Evolutionary conservation across 2,797 vertebrate species (phyloP), one percentile per base, ranked within the genome.

Genomic region (Onychomys leucogaster): DNA sequence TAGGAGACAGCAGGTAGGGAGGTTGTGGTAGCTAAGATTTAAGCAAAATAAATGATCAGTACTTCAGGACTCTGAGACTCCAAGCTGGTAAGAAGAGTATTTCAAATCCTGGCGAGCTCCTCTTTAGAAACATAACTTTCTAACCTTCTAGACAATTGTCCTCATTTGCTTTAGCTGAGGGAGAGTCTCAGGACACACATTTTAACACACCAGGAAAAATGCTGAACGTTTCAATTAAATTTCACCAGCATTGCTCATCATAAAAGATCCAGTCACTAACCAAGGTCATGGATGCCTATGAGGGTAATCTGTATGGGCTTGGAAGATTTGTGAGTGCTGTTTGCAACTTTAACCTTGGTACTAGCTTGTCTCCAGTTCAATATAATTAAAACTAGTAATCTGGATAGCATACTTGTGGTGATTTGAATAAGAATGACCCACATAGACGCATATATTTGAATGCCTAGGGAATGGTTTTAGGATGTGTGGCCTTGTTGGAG

Each of bases 1-100:
- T 90, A 55, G 57, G 19, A 80, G 14, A 0, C 1, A 59, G 17
- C 21, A 41, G 3, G 3, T 32, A 0, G 4, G 9, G 7, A 75
- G 43, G 11, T 29, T 77, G 9, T 34, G 29, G 23, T 90, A 9
- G 29, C n/a, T 19, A 13, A 29, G 84, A 65, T 12, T 89, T 93
- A 78, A 78, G 41, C n/a, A 76, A 92, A 96, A 78, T 32, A 69
- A 52, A 19, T 6, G 14, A 46, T 12, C 9, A 78, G 10, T 32
- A 65, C 27, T 57, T 59, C 61, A 55, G 37, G 32, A 11, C 41
- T 93, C 37, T 71, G 25, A 14, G 69, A 19, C 32, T 78, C 19
- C 49, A 71, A 61, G 75, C 41, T 61, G 65, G 13, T 43, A 61
- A 90, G 9, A 80, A 27, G 19, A 90, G 34, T 29, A 88, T 55